Evolutionary conservation across 2,888 invertebrate genomes (phyloP), one percentile per base, ranked within the genome.

Genomic region (Trachelus tabidus): DNA sequence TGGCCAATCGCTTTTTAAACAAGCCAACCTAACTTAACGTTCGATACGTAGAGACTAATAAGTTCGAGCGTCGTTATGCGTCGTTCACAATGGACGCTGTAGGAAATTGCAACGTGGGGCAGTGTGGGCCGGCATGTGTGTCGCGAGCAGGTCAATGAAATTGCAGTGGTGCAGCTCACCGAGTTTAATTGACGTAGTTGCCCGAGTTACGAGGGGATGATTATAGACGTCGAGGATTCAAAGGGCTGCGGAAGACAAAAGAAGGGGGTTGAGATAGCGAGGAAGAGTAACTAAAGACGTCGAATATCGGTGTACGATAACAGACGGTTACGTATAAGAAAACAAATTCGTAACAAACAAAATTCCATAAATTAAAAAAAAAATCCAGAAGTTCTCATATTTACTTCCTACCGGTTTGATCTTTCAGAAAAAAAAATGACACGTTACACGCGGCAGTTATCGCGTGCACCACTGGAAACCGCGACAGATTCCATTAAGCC

Each of bases 121-220:
- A 23, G 56, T 15, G 56, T 23, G 23, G 15, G 23, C 56, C 15
- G 9, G 56, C 56, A 23, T 56, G 56, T 56, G 56, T 56, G 56
- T 56, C 56, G 56, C 56, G 23, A 56, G 23, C 56, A 23, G 75
- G 77, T 79, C 80, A 81, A 81, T 82, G 83, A 81, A 84, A 84
- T 80, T 81, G 78, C 80, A 81, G 68, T 40, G 68, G 75, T 68
- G 34, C 77, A 68, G 75, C 76, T 75, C 78, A 68, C 76, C 82
- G 83, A 81, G 79, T 81, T 81, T 83, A 84, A 85, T 84, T 85
- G 83, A 84, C 81, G 81, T 78, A 76, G 77, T 76, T 40, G 75
- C 30, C 15, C 30, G 40, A 31, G 40, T 9, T 9, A 56, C 9
- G 9, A 9, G 56, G 56, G 56, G 56, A 56, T 56, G 56, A 56